A percentile compares a stretch with the other conserved stretches of the same genome.
phyloP scores from a whole-genome alignment of 2,888 invertebrate species.

The Apomyelois bistriatella region DNA sequence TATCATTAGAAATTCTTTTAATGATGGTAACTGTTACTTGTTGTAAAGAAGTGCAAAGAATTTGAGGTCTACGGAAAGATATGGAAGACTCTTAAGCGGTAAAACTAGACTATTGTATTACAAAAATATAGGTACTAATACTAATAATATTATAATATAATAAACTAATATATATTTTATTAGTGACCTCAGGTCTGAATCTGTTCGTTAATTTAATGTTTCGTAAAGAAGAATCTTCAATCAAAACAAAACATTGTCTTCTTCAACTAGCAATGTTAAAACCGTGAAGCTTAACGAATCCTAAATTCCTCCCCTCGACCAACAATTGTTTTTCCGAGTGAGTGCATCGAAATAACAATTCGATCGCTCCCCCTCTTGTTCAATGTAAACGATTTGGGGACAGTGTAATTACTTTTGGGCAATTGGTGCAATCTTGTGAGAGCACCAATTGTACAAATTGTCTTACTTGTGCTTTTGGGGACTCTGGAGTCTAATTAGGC shows the following conservation, averaged over 20 bases:
- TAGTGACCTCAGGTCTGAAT: neutral
- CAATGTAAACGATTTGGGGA: constrained; percentile 13
- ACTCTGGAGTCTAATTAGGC: neutral
- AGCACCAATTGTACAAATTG: constrained; percentile 5
- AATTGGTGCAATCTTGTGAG: constrained; percentile 9
- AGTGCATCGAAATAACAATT: constrained; percentile 76
- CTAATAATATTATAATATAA: no score
- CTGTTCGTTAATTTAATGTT: no score
- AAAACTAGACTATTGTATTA: no score
- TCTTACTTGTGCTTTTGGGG: neutral
- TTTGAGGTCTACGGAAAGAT: no score
- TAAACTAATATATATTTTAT: no score
- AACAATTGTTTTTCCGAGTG: constrained; percentile 74
- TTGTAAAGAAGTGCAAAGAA: no score
- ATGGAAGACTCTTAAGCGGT: no score
- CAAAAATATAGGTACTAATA: no score
- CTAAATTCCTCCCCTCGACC: constrained; percentile 64
- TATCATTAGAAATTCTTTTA: no score
- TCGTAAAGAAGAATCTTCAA: neutral
- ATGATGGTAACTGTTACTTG: no score
- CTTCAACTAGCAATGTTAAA: neutral
- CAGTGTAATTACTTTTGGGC: constrained; percentile 10
- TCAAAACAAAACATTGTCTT: neutral
- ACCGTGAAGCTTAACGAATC: constrained; percentile 41
- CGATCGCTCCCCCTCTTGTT: constrained; percentile 44